Conservation (phyloP, 1,140 invertebrate species). For the Cyclargus thomasi region DNA sequence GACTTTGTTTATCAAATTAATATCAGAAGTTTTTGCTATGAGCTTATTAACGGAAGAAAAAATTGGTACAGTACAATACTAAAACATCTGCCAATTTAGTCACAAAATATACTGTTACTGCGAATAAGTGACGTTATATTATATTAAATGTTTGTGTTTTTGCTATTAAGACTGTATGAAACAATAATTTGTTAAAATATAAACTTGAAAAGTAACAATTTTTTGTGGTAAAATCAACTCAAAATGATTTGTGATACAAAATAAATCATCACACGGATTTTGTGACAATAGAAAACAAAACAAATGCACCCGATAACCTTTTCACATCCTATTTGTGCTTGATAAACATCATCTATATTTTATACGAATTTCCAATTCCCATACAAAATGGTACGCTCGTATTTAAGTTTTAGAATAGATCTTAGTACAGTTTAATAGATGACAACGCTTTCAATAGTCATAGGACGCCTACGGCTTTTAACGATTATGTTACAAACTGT, state of each 20-base stretch:
- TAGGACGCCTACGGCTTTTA: neutral
- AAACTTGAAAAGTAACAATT: too few species aligned
- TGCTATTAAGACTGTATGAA: too few species aligned
- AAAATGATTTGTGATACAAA: neutral
- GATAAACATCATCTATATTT: neutral
- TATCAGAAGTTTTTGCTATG: neutral
- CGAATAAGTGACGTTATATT: too few species aligned
- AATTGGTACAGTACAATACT: neutral
- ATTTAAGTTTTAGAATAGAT: neutral
- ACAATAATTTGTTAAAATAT: too few species aligned
- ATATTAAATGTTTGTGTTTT: too few species aligned
- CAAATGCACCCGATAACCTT: neutral
- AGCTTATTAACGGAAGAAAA: neutral
- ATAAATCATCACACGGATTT: neutral
- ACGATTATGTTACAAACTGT: neutral
- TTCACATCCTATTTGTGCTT: neutral
- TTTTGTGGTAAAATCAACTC: neutral
- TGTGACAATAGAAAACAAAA: neutral
- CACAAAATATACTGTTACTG: too few species aligned
- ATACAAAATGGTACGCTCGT: neutral
- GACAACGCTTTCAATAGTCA: neutral
- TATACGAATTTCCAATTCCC: neutral
- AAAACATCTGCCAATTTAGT: neutral
- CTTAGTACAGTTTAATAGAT: neutral
- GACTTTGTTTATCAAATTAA: conserved; percentile 13